phyloP scores from a whole-genome alignment of 2,113 vertebrate genomes.

The Smithornis capensis region DNA sequence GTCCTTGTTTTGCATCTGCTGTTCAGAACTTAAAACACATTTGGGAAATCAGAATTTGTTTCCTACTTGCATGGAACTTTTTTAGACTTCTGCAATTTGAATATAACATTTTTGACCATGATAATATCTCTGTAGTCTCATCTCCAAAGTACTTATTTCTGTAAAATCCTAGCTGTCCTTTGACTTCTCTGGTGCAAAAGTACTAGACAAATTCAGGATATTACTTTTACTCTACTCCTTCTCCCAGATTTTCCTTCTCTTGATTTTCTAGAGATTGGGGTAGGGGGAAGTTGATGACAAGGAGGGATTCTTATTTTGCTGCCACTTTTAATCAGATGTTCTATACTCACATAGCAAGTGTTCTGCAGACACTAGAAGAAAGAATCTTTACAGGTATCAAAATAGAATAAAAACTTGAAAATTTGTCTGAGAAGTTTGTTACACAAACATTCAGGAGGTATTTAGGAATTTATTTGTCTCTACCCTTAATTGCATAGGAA shows the following conservation, averaged over 20 bases:
- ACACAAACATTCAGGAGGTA: neutral
- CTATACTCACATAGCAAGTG: neutral
- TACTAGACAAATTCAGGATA: neutral
- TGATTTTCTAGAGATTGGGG: neutral
- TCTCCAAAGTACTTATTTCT: neutral
- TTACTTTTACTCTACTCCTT: neutral
- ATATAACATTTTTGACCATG: neutral
- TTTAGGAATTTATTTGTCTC: neutral
- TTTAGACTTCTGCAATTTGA: neutral
- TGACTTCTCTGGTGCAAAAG: neutral
- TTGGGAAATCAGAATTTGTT: neutral
- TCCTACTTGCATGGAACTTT: neutral
- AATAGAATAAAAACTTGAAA: neutral
- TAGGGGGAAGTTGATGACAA: neutral
- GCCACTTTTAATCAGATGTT: neutral
- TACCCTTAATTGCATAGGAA: neutral
- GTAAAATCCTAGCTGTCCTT: neutral
- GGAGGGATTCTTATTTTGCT: neutral
- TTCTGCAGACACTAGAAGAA: neutral
- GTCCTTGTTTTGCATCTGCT: neutral
- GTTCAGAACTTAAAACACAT: neutral
- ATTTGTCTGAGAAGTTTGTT: neutral
- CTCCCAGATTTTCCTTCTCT: neutral
- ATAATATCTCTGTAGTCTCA: neutral
- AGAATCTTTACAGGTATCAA: neutral